These are phyloP conservation scores for Ophioderma brevispina DNA, from an alignment of 35 echinoderm and acorn worm genomes.

Conservation along the genomic window DNA sequence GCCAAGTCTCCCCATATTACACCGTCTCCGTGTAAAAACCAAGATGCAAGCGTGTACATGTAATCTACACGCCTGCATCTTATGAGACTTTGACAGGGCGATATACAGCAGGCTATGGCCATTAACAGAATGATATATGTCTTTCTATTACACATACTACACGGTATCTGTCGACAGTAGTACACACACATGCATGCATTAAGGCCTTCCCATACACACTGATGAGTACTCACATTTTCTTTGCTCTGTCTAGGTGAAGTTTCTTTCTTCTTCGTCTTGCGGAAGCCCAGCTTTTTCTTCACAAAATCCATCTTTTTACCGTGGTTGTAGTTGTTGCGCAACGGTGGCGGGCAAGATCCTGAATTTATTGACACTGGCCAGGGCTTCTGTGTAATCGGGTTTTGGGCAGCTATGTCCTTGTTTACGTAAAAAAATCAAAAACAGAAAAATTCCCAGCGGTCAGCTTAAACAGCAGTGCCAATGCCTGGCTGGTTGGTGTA, in stretches of 20 bases:
- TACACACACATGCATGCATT: background rate
- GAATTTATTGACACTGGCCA: background rate
- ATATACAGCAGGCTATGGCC: background rate
- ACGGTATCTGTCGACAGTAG: background rate
- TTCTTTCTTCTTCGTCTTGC: conserved; percentile 20
- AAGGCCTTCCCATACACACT: background rate
- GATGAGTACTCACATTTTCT: conserved; percentile 31
- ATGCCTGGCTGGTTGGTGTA: no score
- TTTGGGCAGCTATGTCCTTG: background rate
- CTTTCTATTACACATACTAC: background rate
- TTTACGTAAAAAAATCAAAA: background rate
- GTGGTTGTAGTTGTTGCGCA: background rate
- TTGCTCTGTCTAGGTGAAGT: conserved; percentile 20
- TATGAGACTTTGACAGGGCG: background rate
- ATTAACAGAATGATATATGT: background rate
- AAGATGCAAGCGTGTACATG: background rate
- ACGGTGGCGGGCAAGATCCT: background rate
- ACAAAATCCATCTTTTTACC: conserved; percentile 24
- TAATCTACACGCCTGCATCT: background rate
- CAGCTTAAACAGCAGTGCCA: background rate
- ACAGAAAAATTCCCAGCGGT: background rate
- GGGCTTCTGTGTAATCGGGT: background rate
- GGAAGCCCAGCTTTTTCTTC: conserved; percentile 40
- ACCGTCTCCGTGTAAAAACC: background rate
- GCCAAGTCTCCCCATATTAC: no score